Percentiles rank a stretch among this genome's conserved stretches.
These are phyloP conservation scores for Eremophila alpestris DNA, from an alignment of 2,797 vertebrate genomes.

Conservation along the genomic window DNA sequence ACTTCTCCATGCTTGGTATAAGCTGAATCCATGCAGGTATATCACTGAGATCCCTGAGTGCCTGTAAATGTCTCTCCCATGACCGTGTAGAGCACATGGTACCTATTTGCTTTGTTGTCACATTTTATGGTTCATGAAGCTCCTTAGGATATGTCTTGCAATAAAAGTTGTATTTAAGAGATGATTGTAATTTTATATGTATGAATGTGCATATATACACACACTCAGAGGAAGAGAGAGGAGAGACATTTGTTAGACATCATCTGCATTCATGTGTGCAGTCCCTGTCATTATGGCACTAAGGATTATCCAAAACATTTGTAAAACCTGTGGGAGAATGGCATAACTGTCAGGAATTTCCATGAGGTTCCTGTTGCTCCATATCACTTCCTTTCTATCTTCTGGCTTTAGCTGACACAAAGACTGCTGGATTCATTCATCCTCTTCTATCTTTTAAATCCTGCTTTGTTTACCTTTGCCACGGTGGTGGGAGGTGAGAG, in stretches of 20 bases:
- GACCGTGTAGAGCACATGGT: constrained; percentile 13
- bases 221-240: neutral
- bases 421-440: neutral
- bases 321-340: constrained; percentile 23
- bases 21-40: constrained; percentile 1
- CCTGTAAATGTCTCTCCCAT: constrained; percentile 11
- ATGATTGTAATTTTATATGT: constrained; percentile 12
- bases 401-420: neutral
- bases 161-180: constrained; percentile 43
- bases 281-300: neutral
- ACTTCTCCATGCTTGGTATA: neutral
- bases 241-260: constrained; percentile 19
- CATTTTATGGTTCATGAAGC: constrained; percentile 39
- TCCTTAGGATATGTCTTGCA: constrained; percentile 21
- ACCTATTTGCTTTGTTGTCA: constrained; percentile 51
- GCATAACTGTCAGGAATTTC: constrained; percentile 40
- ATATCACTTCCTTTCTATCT: neutral
- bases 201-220: neutral
- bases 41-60: neutral
- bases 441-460: neutral
- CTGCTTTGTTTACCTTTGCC: constrained; percentile 13
- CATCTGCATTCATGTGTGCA: neutral
- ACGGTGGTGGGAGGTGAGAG: neutral
- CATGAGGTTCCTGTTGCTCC: neutral
- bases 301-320: constrained; percentile 15